Percentiles rank a stretch among this genome's conserved stretches.
Evolutionary conservation across 2,888 invertebrate species (phyloP).

Genomic region (Morinoia aosen): DNA sequence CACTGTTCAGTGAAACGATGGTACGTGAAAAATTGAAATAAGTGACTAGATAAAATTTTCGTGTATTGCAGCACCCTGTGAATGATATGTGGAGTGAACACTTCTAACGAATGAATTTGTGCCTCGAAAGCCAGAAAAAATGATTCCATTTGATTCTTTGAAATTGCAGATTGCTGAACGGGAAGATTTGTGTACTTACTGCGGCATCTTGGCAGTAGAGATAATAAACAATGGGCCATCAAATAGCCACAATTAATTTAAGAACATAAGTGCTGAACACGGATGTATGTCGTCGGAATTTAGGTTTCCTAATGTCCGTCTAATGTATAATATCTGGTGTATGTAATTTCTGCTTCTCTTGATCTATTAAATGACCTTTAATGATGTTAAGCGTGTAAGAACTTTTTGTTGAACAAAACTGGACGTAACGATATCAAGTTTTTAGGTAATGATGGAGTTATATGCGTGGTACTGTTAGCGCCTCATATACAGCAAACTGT

Average conservation of each 20-base stretch:
- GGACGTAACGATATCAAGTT: slow-evolving; percentile 43
- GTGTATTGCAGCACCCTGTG: background rate
- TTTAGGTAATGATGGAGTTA: slow-evolving; percentile 48
- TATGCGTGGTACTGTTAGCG: slow-evolving; percentile 50
- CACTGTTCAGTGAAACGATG: background rate
- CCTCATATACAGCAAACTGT: slow-evolving; percentile 46
- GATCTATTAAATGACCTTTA: slow-evolving; percentile 32
- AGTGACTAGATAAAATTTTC: background rate
- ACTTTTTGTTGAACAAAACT: slow-evolving; percentile 41
- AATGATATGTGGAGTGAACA: background rate
- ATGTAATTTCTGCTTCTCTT: slow-evolving; percentile 45
- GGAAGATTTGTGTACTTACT: background rate
- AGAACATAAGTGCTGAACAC: slow-evolving; percentile 36
- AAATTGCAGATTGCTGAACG: background rate
- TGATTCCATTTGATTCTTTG: background rate
- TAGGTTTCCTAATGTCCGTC: slow-evolving; percentile 21
- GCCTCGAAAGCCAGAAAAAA: background rate
- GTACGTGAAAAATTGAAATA: background rate
- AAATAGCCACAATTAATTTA: slow-evolving; percentile 6
- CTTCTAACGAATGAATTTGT: background rate
- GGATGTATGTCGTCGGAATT: slow-evolving; percentile 9
- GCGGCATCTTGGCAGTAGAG: background rate
- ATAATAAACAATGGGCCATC: background rate
- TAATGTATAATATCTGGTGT: slow-evolving; percentile 44
- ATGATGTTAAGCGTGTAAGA: slow-evolving; percentile 40